phyloP scores from a whole-genome alignment of 2,797 vertebrate genomes.

The Crenuchus spilurus region DNA sequence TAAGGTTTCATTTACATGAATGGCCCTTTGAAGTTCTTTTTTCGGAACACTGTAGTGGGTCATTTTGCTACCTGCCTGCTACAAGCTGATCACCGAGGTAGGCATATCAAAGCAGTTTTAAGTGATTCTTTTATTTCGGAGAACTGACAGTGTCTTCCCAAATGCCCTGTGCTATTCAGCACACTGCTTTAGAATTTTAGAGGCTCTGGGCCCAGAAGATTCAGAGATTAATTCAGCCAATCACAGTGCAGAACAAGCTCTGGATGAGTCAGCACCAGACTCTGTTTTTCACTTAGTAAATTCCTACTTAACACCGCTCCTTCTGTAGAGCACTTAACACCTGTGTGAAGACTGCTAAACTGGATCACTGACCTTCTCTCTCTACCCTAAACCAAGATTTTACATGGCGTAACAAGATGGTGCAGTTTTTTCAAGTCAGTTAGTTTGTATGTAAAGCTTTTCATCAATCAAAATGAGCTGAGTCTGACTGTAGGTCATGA shows the following conservation, averaged over 20 bases:
- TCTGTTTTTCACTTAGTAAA: background rate
- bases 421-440: too few species aligned
- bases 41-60: background rate
- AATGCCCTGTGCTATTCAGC: background rate
- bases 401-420: too few species aligned
- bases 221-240: background rate
- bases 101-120: slow-evolving; percentile 8
- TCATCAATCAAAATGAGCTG: too few species aligned
- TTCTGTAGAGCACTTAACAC: background rate
- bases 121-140: slow-evolving; percentile 8
- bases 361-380: too few species aligned
- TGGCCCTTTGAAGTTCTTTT: slow-evolving; percentile 4
- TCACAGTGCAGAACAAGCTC: background rate
- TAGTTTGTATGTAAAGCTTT: too few species aligned
- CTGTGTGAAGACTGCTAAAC: too few species aligned
- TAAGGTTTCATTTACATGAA: slow-evolving; percentile 15
- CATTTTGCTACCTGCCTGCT: background rate
- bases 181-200: background rate
- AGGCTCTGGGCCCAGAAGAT: background rate
- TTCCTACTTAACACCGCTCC: slow-evolving; percentile 6
- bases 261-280: background rate
- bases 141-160: slow-evolving; percentile 1
- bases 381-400: too few species aligned
- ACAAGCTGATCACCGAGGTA: background rate
- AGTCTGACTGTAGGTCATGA: too few species aligned